Base-by-base conservation (phyloP, 2,113 vertebrate species). In the Limanda limanda region DNA sequence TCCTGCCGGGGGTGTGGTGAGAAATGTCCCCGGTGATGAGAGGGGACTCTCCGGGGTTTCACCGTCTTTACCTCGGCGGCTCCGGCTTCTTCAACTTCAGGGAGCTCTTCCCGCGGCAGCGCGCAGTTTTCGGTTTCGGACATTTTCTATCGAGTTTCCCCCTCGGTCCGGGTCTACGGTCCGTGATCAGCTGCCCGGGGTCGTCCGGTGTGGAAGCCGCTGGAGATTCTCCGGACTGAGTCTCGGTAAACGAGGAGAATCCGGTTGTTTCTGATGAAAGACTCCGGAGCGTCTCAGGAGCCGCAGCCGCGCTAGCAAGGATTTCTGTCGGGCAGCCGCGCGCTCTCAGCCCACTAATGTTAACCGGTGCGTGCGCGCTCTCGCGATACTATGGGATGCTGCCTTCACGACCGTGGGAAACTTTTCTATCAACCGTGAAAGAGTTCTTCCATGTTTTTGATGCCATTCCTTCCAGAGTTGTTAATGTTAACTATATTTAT, bases 1-100 rank as follows among this genome's bases (percentile, higher is more conserved):
- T 0, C 2, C 0, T 12, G 17, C 1, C 7, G 11, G 0, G 1
- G 17, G 14, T 62, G 14, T 47, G 18, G 11, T 21, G 21, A 20
- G 5, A 72, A 20, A 51, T 40, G 0, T 31, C 23, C 5, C 2
- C 4, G 11, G n/a, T 0, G 10, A 2, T 8, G 47, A 69, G 37
- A 20, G 14, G 1, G 78, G 51, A 84, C 60, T 81, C 76, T 54
- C 18, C 14, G 54, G 23, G 3, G 62, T 72, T 71, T 42, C 42
- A 78, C 58, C 51, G 21, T 84, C 89, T 92, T n/a, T 81, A 93
- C 94, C 94, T 94, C 96, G 0, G 90, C 93, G 90, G 92, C 89
- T 23, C 74, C 94, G 68, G 85, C 90, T 78, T 88, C 89, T 76
- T 91, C 86, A 74, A 90, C 60, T 92, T 94, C 90, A 66, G 78